A percentile compares a stretch with the other conserved stretches of the same genome.
phyloP scores from a whole-genome alignment of 1,140 invertebrate genomes.

The Drosophila sturtevanti region DNA sequence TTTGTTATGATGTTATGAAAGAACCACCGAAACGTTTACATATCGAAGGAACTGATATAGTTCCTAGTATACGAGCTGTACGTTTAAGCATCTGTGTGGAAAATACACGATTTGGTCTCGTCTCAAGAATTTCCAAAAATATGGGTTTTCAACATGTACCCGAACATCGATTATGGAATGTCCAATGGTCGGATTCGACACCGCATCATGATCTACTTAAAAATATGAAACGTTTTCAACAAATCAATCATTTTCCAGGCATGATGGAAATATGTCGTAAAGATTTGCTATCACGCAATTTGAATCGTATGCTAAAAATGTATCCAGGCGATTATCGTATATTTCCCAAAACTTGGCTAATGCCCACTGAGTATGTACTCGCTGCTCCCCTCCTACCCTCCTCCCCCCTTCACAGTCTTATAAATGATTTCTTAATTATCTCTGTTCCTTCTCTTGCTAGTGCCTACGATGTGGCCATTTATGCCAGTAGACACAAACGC shows the following conservation, averaged over 20 bases:
- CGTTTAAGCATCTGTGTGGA: conserved; percentile 62
- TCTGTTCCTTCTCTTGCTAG: conserved; percentile 22
- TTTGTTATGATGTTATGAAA: conserved; percentile 50
- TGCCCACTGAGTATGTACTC: conserved; percentile 90
- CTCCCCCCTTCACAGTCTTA: no score
- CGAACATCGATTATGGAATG: conserved; percentile 87
- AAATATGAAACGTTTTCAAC: conserved; percentile 94
- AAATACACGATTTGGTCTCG: conserved; percentile 54
- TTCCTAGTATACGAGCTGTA: conserved; percentile 41
- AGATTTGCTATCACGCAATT: conserved; percentile 91
- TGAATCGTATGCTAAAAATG: conserved; percentile 92
- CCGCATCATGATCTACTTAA: conserved; percentile 91
- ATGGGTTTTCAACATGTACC: conserved; percentile 64
- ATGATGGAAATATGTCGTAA: conserved; percentile 95
- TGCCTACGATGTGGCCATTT: conserved; percentile 68
- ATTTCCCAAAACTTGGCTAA: conserved; percentile 95
- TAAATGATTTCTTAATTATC: no score
- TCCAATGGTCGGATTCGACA: conserved; percentile 94
- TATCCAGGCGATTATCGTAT: conserved; percentile 95
- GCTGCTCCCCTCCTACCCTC: no score
- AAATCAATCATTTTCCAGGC: conserved; percentile 95
- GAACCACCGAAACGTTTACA: conserved; percentile 11
- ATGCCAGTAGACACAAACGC: conserved; percentile 85
- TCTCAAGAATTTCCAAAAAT: conserved; percentile 40
- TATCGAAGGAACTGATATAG: conserved; percentile 27